A percentile compares a stretch with the other conserved stretches of the same genome.
phyloP scores from a whole-genome alignment of 1,140 invertebrate species.

The Drosophila mauritiana region DNA sequence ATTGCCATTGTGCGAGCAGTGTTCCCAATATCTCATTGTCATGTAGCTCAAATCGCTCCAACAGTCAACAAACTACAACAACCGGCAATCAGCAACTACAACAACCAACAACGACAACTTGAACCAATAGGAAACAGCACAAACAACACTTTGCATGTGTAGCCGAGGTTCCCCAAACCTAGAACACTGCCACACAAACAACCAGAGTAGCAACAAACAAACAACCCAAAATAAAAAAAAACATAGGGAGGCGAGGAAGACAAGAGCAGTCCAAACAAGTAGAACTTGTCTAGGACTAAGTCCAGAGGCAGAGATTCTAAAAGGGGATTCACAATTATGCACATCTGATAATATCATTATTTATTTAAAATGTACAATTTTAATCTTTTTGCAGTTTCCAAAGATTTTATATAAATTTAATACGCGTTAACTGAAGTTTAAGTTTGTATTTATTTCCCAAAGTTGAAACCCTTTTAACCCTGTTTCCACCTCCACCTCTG shows the following conservation, averaged over 20 bases:
- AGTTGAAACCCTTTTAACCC: neutral
- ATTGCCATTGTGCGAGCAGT: conserved; percentile 63
- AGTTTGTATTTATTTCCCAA: too few relatives aligned
- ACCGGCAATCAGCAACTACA: conserved; percentile 49
- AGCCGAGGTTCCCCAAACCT: conserved; percentile 53
- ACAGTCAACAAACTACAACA: conserved; percentile 53
- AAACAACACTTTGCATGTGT: conserved; percentile 79
- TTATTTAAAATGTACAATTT: too few relatives aligned
- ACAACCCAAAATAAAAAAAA: conserved; percentile 36
- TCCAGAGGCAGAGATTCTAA: conserved; percentile 15
- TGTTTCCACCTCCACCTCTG: conserved; percentile 17
- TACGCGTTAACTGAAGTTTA: too few relatives aligned
- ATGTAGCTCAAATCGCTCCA: conserved; percentile 67
- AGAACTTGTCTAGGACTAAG: conserved; percentile 78
- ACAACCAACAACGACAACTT: conserved; percentile 21
- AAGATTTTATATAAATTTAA: too few relatives aligned
- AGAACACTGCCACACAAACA: conserved; percentile 36
- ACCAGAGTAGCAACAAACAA: conserved; percentile 37
- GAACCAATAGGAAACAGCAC: conserved; percentile 51
- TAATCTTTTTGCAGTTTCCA: too few relatives aligned
- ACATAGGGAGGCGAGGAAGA: conserved; percentile 26
- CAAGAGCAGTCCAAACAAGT: conserved; percentile 64
- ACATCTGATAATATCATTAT: neutral
- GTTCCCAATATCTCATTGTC: conserved; percentile 72
- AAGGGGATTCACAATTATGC: neutral